A percentile compares a stretch with the other conserved stretches of the same genome.
Evolutionary conservation across 1,140 invertebrate genomes (phyloP).

Genomic region (Drosophila hydei): DNA sequence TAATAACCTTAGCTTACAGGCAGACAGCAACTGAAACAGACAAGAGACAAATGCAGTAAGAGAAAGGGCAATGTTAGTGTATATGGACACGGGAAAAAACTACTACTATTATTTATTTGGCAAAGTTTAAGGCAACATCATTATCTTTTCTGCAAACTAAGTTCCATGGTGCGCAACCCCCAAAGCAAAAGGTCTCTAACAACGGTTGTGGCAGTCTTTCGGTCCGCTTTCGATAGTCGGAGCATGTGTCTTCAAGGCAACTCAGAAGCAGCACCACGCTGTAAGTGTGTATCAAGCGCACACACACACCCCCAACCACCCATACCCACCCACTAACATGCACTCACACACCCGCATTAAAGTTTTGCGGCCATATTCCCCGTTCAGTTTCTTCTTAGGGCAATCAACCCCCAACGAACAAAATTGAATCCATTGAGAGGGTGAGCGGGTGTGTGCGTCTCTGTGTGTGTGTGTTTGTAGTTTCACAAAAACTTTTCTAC

Average conservation of each 20-base stretch:
- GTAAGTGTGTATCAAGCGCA: slow-evolving; percentile 8
- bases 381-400: slow-evolving; percentile 27
- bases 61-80: not conserved
- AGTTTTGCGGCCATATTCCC: slow-evolving; percentile 75
- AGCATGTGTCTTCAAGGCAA: slow-evolving; percentile 67
- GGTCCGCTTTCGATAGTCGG: slow-evolving; percentile 21
- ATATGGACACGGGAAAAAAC: slow-evolving; percentile 31
- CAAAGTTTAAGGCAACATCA: slow-evolving; percentile 83
- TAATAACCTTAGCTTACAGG: slow-evolving; percentile 81
- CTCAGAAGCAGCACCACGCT: slow-evolving; percentile 13
- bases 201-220: slow-evolving; percentile 32
- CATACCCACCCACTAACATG: slow-evolving; percentile 58
- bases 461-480: slow-evolving; percentile 39
- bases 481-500: slow-evolving; percentile 76
- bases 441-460: slow-evolving; percentile 13
- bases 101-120: slow-evolving; percentile 83
- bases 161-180: slow-evolving; percentile 27
- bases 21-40: slow-evolving; percentile 51
- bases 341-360: slow-evolving; percentile 60
- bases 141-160: slow-evolving; percentile 79
- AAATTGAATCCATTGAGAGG: slow-evolving; percentile 21
- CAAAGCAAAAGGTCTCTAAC: slow-evolving; percentile 23
- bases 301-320: slow-evolving; percentile 3
- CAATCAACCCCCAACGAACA: slow-evolving; percentile 50
- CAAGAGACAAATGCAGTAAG: slow-evolving; percentile 13